Evolutionary conservation across 2,113 vertebrate genomes (phyloP).

Genomic region (Tauraco erythrolophus): DNA sequence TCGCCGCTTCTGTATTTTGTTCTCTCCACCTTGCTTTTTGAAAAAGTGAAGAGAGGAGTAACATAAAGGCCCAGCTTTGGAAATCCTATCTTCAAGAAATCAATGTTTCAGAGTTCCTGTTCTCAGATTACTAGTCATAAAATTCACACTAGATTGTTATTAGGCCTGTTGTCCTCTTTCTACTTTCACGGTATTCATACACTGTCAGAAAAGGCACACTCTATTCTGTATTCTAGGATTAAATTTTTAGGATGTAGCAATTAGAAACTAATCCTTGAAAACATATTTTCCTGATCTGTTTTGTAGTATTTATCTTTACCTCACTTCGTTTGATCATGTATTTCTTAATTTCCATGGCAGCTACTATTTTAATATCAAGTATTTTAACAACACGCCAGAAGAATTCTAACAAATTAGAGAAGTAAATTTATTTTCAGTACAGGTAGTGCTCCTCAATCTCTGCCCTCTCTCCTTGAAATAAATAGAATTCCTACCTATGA

Average conservation of each 20-base stretch:
- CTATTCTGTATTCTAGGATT: not conserved
- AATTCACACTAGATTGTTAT: not conserved
- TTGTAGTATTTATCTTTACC: not conserved
- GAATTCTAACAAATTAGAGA: not conserved
- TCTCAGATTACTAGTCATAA: not conserved
- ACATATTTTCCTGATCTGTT: not conserved
- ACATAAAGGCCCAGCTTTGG: not conserved
- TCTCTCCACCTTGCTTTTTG: not conserved
- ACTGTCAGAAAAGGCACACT: not conserved
- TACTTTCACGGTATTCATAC: not conserved
- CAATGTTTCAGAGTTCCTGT: not conserved
- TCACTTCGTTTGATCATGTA: not conserved
- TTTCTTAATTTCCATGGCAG: not conserved
- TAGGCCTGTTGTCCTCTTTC: not conserved
- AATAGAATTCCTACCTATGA: not conserved
- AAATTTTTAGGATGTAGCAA: not conserved
- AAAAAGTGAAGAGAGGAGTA: not conserved
- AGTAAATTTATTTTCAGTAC: not conserved
- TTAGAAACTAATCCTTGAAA: not conserved
- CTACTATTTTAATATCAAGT: not conserved
- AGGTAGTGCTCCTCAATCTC: not conserved
- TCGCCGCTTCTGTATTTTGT: not conserved
- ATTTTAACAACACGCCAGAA: fast-evolving
- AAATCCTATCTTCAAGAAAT: not conserved
- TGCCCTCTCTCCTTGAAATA: not conserved